Conservation (phyloP, 2,113 vertebrate genomes). For the Ascaphus truei region DNA sequence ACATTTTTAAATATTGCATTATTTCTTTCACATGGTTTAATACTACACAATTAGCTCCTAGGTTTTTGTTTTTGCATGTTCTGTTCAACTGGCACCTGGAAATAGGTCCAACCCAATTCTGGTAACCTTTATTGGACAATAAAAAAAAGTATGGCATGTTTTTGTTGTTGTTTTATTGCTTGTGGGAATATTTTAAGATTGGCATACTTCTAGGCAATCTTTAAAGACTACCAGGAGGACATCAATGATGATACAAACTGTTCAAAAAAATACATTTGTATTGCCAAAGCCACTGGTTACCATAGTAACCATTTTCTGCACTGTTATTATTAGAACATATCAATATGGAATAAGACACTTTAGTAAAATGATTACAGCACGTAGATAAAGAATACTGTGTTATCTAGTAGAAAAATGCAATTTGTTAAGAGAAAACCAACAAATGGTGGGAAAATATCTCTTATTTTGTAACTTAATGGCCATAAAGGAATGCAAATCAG, state of each 20-base stretch:
- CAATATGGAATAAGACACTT: conserved; percentile 8
- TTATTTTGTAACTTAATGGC: too few relatives aligned
- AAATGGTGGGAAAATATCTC: too few relatives aligned
- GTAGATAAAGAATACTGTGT: too few relatives aligned
- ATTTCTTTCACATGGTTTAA: too few relatives aligned
- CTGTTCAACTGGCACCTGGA: too few relatives aligned
- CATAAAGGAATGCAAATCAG: too few relatives aligned
- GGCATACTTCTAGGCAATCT: not conserved
- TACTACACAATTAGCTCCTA: too few relatives aligned
- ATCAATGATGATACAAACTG: not conserved
- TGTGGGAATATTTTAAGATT: not conserved
- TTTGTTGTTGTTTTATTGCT: conserved; percentile 15
- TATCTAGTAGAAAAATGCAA: too few relatives aligned
- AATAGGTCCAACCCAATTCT: too few relatives aligned
- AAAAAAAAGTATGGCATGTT: not conserved
- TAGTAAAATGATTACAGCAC: not conserved
- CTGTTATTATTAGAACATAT: conserved; percentile 23
- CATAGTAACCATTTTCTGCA: conserved; percentile 11
- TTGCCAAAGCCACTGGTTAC: conserved; percentile 5
- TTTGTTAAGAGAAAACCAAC: too few relatives aligned
- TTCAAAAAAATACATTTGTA: not conserved
- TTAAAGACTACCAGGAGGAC: not conserved
- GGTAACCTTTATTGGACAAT: conserved; percentile 9
- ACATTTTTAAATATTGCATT: too few relatives aligned
- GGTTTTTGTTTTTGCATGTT: too few relatives aligned